phyloP scores from a whole-genome alignment of 2,113 vertebrate species.

The Ursus arctos region DNA sequence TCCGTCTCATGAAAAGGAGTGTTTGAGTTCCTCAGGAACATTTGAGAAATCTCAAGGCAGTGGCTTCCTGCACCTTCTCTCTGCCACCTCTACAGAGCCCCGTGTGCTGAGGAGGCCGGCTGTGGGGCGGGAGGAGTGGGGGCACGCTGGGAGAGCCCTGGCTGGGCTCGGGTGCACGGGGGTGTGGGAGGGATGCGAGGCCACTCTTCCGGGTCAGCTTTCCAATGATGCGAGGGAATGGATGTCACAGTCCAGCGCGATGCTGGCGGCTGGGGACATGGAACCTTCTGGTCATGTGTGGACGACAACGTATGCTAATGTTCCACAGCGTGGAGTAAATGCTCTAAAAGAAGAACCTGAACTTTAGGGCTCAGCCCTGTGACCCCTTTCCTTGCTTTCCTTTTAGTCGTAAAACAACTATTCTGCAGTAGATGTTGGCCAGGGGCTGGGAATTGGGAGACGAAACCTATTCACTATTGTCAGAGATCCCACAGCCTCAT shows the following conservation, averaged over 20 bases:
- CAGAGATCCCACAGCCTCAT: not conserved
- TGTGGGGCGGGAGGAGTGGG: too few species aligned
- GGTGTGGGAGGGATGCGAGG: not conserved
- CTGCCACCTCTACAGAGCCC: not conserved
- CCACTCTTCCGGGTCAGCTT: not conserved
- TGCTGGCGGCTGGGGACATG: not conserved
- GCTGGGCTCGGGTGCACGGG: fast-evolving
- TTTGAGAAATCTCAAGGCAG: not conserved
- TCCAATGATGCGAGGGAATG: not conserved
- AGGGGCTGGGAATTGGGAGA: not conserved
- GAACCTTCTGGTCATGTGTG: not conserved
- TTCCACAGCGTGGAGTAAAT: not conserved
- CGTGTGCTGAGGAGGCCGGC: not conserved
- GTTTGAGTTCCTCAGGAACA: not conserved
- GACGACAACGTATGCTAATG: too few species aligned
- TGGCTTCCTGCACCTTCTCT: not conserved
- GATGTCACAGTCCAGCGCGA: not conserved
- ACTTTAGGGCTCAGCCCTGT: not conserved
- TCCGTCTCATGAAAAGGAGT: not conserved
- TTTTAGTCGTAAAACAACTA: not conserved
- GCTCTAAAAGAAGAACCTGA: not conserved
- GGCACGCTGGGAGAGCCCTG: fast-evolving
- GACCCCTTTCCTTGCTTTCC: not conserved
- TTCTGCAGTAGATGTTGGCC: not conserved
- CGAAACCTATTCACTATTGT: not conserved